These are phyloP conservation scores for Machimus atricapillus DNA, from an alignment of 2,888 invertebrate species.

Conservation along the genomic window DNA sequence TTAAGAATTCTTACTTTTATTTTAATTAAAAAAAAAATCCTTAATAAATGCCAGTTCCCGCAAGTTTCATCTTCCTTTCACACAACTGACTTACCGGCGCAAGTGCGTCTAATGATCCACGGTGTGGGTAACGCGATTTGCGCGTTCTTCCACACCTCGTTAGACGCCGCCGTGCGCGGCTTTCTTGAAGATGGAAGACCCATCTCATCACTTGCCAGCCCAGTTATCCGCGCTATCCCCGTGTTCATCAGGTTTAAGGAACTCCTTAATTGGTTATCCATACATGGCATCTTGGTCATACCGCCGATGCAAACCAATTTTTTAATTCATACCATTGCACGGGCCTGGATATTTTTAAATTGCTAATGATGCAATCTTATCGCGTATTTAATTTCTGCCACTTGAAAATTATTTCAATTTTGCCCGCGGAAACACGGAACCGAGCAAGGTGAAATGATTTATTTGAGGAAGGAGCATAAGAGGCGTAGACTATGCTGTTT, in stretches of 20 bases:
- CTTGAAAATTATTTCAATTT: background rate
- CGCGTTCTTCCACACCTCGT: background rate
- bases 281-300: background rate
- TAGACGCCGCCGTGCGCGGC: background rate
- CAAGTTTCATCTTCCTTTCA: background rate
- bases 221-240: background rate
- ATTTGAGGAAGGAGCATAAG: background rate
- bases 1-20: background rate
- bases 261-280: background rate
- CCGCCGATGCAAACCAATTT: background rate
- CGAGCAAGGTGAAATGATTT: background rate
- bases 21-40: background rate
- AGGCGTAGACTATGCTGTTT: background rate
- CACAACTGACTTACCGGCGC: background rate
- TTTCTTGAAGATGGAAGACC: background rate
- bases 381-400: background rate
- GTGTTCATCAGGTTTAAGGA: background rate
- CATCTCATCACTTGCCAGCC: background rate
- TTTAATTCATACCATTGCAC: background rate
- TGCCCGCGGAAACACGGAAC: background rate
- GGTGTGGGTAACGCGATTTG: background rate
- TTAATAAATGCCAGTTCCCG: background rate
- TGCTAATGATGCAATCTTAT: background rate
- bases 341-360: background rate
- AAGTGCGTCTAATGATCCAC: background rate